Evolutionary conservation across 2,113 vertebrate genomes (phyloP).

Genomic region (Ardeotis arabs): DNA sequence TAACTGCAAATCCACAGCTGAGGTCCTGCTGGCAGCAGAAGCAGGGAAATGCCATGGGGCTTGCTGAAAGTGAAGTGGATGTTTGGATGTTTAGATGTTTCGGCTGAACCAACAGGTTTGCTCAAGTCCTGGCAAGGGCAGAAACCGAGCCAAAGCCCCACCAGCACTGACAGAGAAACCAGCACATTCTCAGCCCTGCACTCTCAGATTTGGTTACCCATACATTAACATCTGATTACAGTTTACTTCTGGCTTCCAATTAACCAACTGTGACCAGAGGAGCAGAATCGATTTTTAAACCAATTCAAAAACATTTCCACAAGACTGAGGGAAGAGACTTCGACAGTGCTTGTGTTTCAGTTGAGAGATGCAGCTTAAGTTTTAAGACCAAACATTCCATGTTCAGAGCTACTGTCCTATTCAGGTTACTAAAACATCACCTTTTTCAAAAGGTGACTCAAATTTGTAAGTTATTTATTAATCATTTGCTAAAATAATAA

Average conservation of each 20-base stretch:
- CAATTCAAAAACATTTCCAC: not conserved
- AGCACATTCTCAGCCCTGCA: not conserved
- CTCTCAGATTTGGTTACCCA: not conserved
- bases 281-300: not conserved
- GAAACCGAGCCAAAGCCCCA: constrained; percentile 34
- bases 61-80: constrained; percentile 11
- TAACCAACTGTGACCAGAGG: not conserved
- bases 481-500: not conserved
- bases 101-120: constrained; percentile 37
- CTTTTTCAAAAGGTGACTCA: not conserved
- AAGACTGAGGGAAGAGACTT: not conserved
- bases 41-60: constrained; percentile 7
- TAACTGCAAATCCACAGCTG: not conserved
- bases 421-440: not conserved
- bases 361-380: not conserved
- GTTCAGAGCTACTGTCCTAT: not conserved
- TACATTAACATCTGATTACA: not conserved
- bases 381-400: not conserved
- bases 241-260: not conserved
- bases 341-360: not conserved
- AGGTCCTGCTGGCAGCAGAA: constrained; percentile 47
- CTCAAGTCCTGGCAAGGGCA: not conserved
- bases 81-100: constrained; percentile 6
- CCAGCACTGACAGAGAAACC: not conserved
- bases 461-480: not conserved